Conservation (phyloP, 2,797 vertebrate species). For the Coregonus suidteri region DNA sequence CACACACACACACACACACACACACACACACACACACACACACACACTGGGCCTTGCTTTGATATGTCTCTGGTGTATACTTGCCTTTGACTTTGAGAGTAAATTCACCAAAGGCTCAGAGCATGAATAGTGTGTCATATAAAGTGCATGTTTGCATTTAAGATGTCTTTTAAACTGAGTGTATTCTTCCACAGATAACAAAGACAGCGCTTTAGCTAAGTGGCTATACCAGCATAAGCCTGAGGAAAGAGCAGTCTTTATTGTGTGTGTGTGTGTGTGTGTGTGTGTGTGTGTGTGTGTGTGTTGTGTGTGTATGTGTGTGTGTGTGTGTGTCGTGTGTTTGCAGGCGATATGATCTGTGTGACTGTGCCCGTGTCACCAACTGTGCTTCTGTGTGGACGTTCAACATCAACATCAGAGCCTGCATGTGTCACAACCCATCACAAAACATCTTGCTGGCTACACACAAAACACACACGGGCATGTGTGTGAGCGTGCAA, state of each 20-base stretch:
- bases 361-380: constrained; percentile 16
- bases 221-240: neutral
- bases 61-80: constrained; percentile 54
- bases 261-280: neutral
- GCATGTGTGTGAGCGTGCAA: neutral
- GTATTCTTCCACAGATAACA: neutral
- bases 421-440: constrained; percentile 16
- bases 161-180: neutral
- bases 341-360: neutral
- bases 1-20: constrained; percentile 14
- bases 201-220: neutral
- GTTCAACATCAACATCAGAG: constrained; percentile 31
- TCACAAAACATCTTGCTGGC: constrained; percentile 25
- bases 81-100: constrained; percentile 56
- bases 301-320: neutral
- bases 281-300: neutral
- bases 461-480: constrained; percentile 7
- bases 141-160: neutral
- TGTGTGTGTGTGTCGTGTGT: constrained; percentile 5
- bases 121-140: constrained; percentile 30
- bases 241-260: neutral
- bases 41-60: constrained; percentile 37
- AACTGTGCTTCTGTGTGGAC: constrained; percentile 17
- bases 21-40: too few relatives aligned
- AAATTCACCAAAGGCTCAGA: constrained; percentile 48